Conservation (phyloP, 2,888 invertebrate species). For the Sarcophaga caerulescens region DNA sequence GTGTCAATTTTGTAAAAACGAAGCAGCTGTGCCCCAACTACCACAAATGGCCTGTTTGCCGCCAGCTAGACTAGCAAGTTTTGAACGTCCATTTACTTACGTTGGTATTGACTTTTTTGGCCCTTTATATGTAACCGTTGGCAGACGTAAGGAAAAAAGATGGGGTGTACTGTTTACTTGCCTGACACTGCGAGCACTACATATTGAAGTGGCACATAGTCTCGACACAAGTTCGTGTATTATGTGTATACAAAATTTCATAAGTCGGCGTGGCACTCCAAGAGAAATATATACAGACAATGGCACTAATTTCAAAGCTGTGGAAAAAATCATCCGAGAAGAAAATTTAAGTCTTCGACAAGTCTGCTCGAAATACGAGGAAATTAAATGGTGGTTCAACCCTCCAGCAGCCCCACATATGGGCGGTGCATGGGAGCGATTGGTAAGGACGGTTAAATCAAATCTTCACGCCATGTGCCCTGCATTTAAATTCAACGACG, state of each 20-base stretch:
- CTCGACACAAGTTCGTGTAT: conserved; percentile 55
- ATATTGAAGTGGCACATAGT: conserved; percentile 62
- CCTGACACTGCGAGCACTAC: conserved; percentile 54
- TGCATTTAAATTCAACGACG: conserved; percentile 57
- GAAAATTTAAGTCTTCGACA: neutral
- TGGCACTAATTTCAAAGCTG: conserved; percentile 59
- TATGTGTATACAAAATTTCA: conserved; percentile 59
- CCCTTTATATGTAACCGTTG: conserved; percentile 58
- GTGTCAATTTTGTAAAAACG: conserved; percentile 66
- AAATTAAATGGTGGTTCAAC: conserved; percentile 63
- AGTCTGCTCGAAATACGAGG: neutral
- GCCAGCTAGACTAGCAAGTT: conserved; percentile 52
- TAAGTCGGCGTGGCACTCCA: conserved; percentile 47
- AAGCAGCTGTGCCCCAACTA: conserved; percentile 41
- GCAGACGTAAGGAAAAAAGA: conserved; percentile 63
- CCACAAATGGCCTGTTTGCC: conserved; percentile 66
- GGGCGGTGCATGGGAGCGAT: no score
- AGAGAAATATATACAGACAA: conserved; percentile 58
- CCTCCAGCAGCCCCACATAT: conserved; percentile 60
- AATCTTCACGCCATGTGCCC: no score
- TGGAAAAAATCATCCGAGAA: conserved; percentile 16
- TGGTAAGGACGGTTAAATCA: no score
- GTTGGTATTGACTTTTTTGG: conserved; percentile 67
- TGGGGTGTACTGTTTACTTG: conserved; percentile 69
- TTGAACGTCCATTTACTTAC: conserved; percentile 57